phyloP scores from a whole-genome alignment of 2,888 invertebrate species.

The Octonoba sinensis region DNA sequence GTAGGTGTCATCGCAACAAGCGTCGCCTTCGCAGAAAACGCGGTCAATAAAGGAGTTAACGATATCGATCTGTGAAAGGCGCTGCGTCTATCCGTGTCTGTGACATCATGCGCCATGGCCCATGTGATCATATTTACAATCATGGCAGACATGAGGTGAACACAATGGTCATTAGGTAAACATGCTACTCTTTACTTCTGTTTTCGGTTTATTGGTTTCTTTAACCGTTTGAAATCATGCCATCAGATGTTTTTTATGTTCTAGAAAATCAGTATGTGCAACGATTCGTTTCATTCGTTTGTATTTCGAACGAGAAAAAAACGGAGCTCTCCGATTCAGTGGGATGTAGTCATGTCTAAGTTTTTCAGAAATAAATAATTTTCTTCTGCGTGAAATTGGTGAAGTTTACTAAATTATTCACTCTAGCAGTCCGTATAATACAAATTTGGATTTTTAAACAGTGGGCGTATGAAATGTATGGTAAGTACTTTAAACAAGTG shows the following conservation, averaged over 20 bases:
- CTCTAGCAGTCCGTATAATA: too few relatives aligned
- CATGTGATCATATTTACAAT: slow-evolving; percentile 65
- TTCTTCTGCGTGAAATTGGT: slow-evolving; percentile 23
- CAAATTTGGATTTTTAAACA: too few relatives aligned
- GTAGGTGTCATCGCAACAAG: slow-evolving; percentile 50
- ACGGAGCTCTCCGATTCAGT: background rate
- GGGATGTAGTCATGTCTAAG: background rate
- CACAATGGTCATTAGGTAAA: slow-evolving; percentile 60
- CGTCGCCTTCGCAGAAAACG: slow-evolving; percentile 25
- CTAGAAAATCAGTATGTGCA: too few relatives aligned
- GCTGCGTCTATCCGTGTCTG: slow-evolving; percentile 54
- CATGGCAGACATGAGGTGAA: slow-evolving; percentile 65
- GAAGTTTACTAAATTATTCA: too few relatives aligned
- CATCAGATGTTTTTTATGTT: too few relatives aligned
- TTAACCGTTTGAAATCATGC: too few relatives aligned
- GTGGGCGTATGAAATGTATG: too few relatives aligned
- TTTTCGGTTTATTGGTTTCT: slow-evolving; percentile 24
- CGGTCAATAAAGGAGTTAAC: slow-evolving; percentile 59
- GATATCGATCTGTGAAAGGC: slow-evolving; percentile 52
- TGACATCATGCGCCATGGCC: slow-evolving; percentile 60
- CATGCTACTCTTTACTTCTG: slow-evolving; percentile 34
- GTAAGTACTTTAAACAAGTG: too few relatives aligned
- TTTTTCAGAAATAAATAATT: slow-evolving; percentile 5
- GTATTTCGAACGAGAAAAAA: background rate
- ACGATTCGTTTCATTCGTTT: background rate